Conservation (phyloP, 1,140 invertebrate genomes). For the Sarcophaga bullata region DNA sequence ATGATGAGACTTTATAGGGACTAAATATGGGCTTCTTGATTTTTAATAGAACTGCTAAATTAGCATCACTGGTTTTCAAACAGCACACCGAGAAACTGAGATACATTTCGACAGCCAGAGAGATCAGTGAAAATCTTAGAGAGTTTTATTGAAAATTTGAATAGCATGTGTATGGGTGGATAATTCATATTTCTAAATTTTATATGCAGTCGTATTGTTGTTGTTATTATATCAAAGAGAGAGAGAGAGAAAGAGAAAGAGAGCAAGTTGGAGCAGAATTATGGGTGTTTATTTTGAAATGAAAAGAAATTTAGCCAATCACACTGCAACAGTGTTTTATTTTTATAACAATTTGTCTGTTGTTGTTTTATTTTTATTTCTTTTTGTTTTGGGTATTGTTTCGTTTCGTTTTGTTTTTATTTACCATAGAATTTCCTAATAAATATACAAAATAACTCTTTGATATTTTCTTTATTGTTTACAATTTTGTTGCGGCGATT, state of each 20-base stretch:
- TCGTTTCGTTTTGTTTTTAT: not conserved
- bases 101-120: too few relatives aligned
- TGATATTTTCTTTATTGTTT: conserved; percentile 18
- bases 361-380: not conserved
- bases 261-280: not conserved
- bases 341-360: not conserved
- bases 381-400: conserved; percentile 18
- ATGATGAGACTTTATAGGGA: too few relatives aligned
- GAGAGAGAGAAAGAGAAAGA: not conserved
- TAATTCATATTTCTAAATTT: not conserved
- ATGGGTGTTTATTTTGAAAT: conserved; percentile 4
- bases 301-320: conserved; percentile 2
- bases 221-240: too few relatives aligned
- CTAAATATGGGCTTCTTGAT: too few relatives aligned
- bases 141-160: not conserved
- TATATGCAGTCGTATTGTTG: too few relatives aligned
- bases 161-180: not conserved
- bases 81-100: too few relatives aligned
- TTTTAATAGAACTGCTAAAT: too few relatives aligned
- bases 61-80: too few relatives aligned
- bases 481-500: not conserved
- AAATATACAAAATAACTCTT: conserved; percentile 3
- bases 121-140: too few relatives aligned
- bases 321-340: not conserved
- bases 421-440: not conserved